Base-by-base conservation (phyloP, 2,113 vertebrate species). In the Rhipidura dahli region DNA sequence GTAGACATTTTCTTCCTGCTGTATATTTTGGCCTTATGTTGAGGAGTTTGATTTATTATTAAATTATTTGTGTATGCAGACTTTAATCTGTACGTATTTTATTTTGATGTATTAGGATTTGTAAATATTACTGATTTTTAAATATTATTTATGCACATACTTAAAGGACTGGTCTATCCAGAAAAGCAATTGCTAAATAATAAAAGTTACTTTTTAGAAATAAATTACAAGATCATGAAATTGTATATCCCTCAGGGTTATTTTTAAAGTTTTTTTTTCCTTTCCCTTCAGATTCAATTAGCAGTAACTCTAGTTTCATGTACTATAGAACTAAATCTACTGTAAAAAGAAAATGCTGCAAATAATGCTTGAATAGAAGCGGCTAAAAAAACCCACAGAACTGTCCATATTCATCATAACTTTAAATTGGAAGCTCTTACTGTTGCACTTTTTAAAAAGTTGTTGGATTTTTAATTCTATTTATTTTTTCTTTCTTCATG, bases 231-330 rank as follows among this genome's bases (percentile, higher is more conserved):
- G 95, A 97, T 97, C 97, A 96, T 97, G 96, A 97, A 98, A 96
- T 95, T 96, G 95, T 96, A 92, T 97, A 95, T 98, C 98, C 98
- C 98, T 98, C 98, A 98, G 98, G 98, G 98, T 98, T 98, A 77
- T 98, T 98, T 96, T 97, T 96, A 93, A 94, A 78, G 70, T 24
- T 70, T 59, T 69, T 84, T 40, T 69, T 70, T 53, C 22, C 72
- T 49, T 79, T 87, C 91, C 93, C 94, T 91, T 96, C 76, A 80
- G 66, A 94, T 91, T 95, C 80, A 83, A 87, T 91, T 97, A 96
- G 85, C 69, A 96, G 83, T 96, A 90, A 92, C 84, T 93, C 28
- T 95, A 86, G 90, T 94, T 95, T 96, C 90, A 39, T 96, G 75
- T 97, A 68, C 71, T 92, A 44, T 94, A 94, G 93, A 95, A 90